Percentiles rank a stretch among this genome's conserved stretches.
Evolutionary conservation across 1,140 invertebrate species (phyloP).

Genomic region (Bombus cullumanus): DNA sequence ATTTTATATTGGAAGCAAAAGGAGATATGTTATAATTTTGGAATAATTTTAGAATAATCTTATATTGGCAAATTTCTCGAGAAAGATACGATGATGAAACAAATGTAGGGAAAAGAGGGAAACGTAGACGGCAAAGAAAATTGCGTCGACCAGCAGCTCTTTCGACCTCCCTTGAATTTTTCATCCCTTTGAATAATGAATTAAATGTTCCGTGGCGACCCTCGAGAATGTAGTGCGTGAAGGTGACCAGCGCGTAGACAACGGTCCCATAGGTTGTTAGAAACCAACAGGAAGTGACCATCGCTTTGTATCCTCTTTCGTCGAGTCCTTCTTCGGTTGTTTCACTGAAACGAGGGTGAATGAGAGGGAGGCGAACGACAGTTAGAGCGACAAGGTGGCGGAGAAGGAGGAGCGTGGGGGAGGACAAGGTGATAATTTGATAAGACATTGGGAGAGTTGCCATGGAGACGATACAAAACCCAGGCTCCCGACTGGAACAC

Average conservation of each 20-base stretch:
- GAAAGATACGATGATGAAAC: background rate
- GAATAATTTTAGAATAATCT: background rate
- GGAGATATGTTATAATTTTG: no score
- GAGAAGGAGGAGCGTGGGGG: conserved; percentile 61
- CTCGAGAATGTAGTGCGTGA: conserved; percentile 53
- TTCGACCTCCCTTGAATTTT: conserved; percentile 74
- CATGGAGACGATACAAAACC: conserved; percentile 80
- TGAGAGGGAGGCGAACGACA: conserved; percentile 49
- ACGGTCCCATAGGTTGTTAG: conserved; percentile 76
- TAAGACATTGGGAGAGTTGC: conserved; percentile 82
- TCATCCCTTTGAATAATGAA: conserved; percentile 81
- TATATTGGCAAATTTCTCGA: background rate
- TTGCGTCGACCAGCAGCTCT: conserved; percentile 41
- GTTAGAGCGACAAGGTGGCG: conserved; percentile 50
- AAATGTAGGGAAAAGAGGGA: background rate
- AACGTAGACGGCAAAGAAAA: conserved; percentile 16
- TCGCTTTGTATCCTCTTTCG: conserved; percentile 76
- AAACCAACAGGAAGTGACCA: conserved; percentile 75
- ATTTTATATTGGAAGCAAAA: no score
- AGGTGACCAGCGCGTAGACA: conserved; percentile 56
- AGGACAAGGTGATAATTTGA: conserved; percentile 83
- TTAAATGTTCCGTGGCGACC: conserved; percentile 80
- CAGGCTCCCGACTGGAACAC: conserved; percentile 71
- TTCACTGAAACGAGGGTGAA: conserved; percentile 40
- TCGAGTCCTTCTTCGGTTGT: conserved; percentile 65